A percentile compares a stretch with the other conserved stretches of the same genome.
These are phyloP conservation scores for Paguma larvata DNA, from an alignment of 2,797 vertebrate species.

Conservation along the genomic window DNA sequence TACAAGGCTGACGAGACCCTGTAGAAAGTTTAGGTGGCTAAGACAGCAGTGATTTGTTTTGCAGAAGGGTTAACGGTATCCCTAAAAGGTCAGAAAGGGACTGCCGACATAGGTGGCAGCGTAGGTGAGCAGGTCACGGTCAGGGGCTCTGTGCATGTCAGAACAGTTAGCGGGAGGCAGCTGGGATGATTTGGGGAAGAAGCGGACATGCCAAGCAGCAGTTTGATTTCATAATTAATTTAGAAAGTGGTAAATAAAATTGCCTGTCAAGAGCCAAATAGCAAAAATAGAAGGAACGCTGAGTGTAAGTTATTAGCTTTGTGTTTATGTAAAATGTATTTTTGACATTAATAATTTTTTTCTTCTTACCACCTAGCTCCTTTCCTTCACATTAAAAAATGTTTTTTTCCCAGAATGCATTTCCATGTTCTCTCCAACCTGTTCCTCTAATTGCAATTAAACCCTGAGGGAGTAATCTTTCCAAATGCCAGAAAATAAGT, in stretches of 20 bases:
- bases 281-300: constrained; percentile 59
- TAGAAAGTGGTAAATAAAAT: constrained; percentile 76
- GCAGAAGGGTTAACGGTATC: background rate
- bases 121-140: background rate
- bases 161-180: background rate
- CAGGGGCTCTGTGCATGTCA: background rate
- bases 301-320: constrained; percentile 56
- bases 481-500: constrained; percentile 71
- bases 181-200: background rate
- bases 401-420: background rate
- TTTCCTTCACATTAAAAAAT: background rate
- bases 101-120: background rate
- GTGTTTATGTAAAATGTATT: constrained; percentile 65
- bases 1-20: background rate
- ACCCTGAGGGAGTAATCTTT: constrained; percentile 66
- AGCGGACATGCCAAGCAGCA: constrained; percentile 13
- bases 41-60: background rate
- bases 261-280: constrained; percentile 61
- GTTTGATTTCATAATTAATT: constrained; percentile 71
- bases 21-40: background rate
- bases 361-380: background rate
- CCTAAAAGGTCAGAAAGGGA: background rate
- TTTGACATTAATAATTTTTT: constrained; percentile 67
- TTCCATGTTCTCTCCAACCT: constrained; percentile 70
- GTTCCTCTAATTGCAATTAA: constrained; percentile 75